Evolutionary conservation across 2,113 vertebrate species (phyloP).

Genomic region (Leucoraja erinaceus): DNA sequence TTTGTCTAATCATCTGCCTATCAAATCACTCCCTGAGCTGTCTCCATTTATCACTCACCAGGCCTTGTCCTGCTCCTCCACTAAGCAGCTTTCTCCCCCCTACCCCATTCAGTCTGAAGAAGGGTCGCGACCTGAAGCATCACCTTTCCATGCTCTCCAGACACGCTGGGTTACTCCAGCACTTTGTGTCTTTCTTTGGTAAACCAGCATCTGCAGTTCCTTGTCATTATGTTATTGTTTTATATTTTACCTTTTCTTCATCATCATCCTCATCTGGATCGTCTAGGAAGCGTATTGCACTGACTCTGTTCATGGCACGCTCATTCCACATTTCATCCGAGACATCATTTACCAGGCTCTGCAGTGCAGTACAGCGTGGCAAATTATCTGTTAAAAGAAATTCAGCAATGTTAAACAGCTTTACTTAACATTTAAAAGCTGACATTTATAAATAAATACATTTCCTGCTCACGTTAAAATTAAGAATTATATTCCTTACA

Average conservation of each 20-base stretch:
- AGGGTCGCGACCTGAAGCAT: too few species aligned
- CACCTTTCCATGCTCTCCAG: too few species aligned
- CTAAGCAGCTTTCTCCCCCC: too few species aligned
- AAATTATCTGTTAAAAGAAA: conserved; percentile 66
- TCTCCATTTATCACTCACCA: too few species aligned
- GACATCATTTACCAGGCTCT: conserved; percentile 78
- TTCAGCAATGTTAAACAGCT: neutral
- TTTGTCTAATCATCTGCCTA: too few species aligned
- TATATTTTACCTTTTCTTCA: conserved; percentile 63
- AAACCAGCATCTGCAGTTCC: too few species aligned
- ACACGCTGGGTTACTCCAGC: too few species aligned
- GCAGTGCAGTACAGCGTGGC: conserved; percentile 79
- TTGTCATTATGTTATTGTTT: too few species aligned
- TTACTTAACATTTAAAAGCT: neutral
- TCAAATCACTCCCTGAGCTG: too few species aligned
- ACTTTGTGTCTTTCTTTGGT: too few species aligned
- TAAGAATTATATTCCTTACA: neutral
- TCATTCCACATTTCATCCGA: conserved; percentile 83
- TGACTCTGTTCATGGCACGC: conserved; percentile 73
- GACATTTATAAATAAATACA: neutral
- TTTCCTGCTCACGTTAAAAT: neutral
- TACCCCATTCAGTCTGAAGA: too few species aligned
- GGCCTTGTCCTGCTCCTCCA: too few species aligned
- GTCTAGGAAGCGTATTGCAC: conserved; percentile 88
- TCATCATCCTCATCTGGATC: conserved; percentile 80